Conservation (phyloP, 2,888 invertebrate species). For the Nemoura dubitans region DNA sequence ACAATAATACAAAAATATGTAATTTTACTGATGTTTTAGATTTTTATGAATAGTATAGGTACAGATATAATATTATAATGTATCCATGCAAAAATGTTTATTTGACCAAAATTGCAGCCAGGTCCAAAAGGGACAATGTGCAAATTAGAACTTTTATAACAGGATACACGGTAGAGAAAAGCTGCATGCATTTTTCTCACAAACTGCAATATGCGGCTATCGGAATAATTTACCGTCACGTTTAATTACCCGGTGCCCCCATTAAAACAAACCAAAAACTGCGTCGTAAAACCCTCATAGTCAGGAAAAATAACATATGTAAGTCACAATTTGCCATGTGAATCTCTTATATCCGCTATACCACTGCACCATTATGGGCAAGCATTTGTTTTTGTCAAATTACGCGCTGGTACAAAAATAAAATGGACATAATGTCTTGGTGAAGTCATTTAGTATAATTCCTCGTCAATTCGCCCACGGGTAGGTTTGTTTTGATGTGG, state of each 20-base stretch:
- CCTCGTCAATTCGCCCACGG: background rate
- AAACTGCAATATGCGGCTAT: background rate
- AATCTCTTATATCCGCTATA: background rate
- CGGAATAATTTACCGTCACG: background rate
- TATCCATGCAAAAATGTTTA: too few relatives aligned
- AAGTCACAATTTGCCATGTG: background rate
- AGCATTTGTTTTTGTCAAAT: background rate
- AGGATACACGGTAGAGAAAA: background rate
- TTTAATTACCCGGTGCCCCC: background rate
- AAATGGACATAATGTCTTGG: background rate
- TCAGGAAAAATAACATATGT: background rate
- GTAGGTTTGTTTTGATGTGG: conserved; percentile 34
- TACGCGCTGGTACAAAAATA: background rate
- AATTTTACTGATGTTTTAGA: too few relatives aligned
- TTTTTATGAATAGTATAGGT: too few relatives aligned
- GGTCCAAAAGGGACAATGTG: too few relatives aligned
- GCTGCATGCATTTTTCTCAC: background rate
- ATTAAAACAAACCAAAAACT: background rate
- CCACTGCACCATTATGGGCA: background rate
- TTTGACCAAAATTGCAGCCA: too few relatives aligned
- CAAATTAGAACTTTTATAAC: background rate
- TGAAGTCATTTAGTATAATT: background rate
- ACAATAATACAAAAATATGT: too few relatives aligned
- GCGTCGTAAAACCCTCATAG: background rate
- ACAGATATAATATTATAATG: too few relatives aligned